Conservation (phyloP, 2,888 invertebrate species). For the Tineola bisselliella region DNA sequence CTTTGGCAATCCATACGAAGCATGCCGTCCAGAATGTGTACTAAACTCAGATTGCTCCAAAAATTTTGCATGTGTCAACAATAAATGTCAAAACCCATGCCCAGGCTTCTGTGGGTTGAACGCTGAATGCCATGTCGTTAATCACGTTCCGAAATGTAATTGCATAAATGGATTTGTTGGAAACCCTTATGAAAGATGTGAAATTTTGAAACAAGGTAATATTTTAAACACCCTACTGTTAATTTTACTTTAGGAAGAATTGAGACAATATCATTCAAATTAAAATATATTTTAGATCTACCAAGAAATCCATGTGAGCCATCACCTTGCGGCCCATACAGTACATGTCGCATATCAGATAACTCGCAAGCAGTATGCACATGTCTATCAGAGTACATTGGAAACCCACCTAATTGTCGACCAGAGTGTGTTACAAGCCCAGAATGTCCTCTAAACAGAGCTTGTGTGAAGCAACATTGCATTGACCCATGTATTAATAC, state of each 20-base stretch:
- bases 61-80: slow-evolving; percentile 72
- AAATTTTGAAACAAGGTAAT: slow-evolving; percentile 41
- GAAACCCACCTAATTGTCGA: slow-evolving; percentile 79
- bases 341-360: slow-evolving; percentile 72
- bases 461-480: slow-evolving; percentile 81
- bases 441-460: slow-evolving; percentile 80
- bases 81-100: slow-evolving; percentile 77
- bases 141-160: slow-evolving; percentile 79
- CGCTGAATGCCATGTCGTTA: slow-evolving; percentile 77
- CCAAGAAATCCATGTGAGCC: slow-evolving; percentile 75
- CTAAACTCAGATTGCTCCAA: slow-evolving; percentile 74
- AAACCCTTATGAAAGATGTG: slow-evolving; percentile 71
- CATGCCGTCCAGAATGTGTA: slow-evolving; percentile 78
- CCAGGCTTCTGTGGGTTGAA: slow-evolving; percentile 80
- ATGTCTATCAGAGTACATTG: slow-evolving; percentile 74
- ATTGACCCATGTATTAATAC: slow-evolving; percentile 83
- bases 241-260: background rate
- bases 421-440: slow-evolving; percentile 83
- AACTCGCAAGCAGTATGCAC: slow-evolving; percentile 73
- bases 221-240: background rate
- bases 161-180: slow-evolving; percentile 74
- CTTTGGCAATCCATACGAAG: slow-evolving; percentile 75
- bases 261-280: background rate
- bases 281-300: slow-evolving; percentile 37
- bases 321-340: slow-evolving; percentile 83